These are phyloP conservation scores for Otus sunia DNA, from an alignment of 2,113 vertebrate genomes.

Conservation along the genomic window DNA sequence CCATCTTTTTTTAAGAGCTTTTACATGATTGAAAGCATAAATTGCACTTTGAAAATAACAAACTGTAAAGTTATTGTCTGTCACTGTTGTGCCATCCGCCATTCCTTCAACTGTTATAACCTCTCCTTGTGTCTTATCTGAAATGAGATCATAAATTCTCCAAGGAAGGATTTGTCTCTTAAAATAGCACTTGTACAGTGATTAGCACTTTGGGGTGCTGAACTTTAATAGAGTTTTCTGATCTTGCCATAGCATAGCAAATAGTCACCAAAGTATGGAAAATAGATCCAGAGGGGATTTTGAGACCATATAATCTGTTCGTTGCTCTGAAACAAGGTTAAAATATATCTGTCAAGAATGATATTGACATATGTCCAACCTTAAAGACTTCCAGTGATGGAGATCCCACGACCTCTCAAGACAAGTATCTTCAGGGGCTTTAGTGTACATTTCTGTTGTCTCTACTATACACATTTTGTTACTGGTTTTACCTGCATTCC, in stretches of 20 bases:
- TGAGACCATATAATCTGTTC: neutral
- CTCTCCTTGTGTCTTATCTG: neutral
- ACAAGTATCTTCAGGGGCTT: neutral
- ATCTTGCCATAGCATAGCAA: neutral
- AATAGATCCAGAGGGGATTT: neutral
- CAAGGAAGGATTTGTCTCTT: neutral
- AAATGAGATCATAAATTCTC: constrained; percentile 10
- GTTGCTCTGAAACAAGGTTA: neutral
- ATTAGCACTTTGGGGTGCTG: neutral
- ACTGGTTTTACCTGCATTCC: neutral
- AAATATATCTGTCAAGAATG: neutral
- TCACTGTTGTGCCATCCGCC: neutral
- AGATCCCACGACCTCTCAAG: neutral
- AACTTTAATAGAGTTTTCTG: neutral
- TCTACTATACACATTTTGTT: neutral
- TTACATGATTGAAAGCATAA: constrained; percentile 17
- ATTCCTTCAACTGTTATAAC: neutral
- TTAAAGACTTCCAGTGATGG: neutral
- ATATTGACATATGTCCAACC: neutral
- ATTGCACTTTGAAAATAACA: constrained; percentile 21
- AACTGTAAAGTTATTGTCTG: neutral
- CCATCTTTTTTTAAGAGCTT: neutral
- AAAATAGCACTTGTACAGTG: neutral
- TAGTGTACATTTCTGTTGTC: neutral
- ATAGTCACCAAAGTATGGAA: neutral